Evolutionary conservation across 2,113 vertebrate species (phyloP).

Genomic region (Sebastes schlegelii): DNA sequence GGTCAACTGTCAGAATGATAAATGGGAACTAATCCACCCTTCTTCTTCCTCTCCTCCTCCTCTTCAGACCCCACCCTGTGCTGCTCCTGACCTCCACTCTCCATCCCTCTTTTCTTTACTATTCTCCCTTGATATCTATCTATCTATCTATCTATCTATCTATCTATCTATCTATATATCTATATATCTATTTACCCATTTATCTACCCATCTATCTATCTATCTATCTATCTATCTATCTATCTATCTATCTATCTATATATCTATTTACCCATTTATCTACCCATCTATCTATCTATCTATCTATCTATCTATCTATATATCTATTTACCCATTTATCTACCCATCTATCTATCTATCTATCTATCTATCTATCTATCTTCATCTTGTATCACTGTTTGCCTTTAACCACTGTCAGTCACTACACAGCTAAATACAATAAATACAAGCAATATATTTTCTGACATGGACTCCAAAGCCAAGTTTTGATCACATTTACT

Average conservation of each 20-base stretch:
- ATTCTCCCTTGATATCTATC: neutral
- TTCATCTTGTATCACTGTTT: neutral
- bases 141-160: slow-evolving; percentile 34
- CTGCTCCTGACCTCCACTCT: slow-evolving; percentile 44
- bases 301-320: slow-evolving; percentile 41
- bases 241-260: neutral
- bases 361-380: neutral
- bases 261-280: slow-evolving; percentile 13
- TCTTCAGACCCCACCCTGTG: slow-evolving; percentile 49
- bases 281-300: slow-evolving; percentile 38
- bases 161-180: slow-evolving; percentile 30
- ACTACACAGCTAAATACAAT: neutral
- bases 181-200: slow-evolving; percentile 2
- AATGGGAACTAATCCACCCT: slow-evolving; percentile 71
- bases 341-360: slow-evolving; percentile 26
- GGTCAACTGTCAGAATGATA: slow-evolving; percentile 81
- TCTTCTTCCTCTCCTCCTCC: slow-evolving; percentile 57
- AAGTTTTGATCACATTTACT: slow-evolving; percentile 15
- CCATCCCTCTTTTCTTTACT: slow-evolving; percentile 1
- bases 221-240: slow-evolving; percentile 3
- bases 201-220: neutral
- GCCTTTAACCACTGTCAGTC: neutral
- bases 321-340: slow-evolving; percentile 30
- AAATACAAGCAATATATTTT: neutral
- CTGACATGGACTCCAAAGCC: neutral